Percentiles rank a stretch among this genome's conserved stretches.
phyloP scores from a whole-genome alignment of 2,797 vertebrate genomes.

The Phataginus tetradactyla region DNA sequence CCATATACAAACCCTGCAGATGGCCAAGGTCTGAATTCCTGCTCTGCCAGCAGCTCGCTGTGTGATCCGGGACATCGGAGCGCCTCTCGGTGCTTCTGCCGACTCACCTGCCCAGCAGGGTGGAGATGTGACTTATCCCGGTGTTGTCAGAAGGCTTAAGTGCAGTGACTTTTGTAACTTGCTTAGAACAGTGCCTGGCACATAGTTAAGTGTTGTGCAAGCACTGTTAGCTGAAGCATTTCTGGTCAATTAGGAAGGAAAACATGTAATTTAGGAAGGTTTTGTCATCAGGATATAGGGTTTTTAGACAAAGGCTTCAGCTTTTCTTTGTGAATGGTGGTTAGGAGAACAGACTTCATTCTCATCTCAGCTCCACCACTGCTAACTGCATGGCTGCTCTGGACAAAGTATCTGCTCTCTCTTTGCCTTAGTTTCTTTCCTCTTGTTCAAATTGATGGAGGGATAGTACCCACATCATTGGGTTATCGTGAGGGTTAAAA shows the following conservation, averaged over 20 bases:
- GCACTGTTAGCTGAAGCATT: neutral
- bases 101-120: neutral
- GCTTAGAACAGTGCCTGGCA: neutral
- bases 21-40: neutral
- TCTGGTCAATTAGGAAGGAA: slow-evolving; percentile 26
- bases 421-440: neutral
- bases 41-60: neutral
- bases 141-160: neutral
- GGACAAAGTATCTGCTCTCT: neutral
- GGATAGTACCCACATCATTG: neutral
- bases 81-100: neutral
- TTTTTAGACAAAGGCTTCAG: neutral
- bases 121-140: too few relatives aligned
- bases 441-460: neutral
- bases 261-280: neutral
- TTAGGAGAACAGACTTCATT: neutral
- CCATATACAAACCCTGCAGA: neutral
- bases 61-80: too few relatives aligned
- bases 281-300: neutral
- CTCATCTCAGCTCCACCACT: neutral
- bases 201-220: neutral
- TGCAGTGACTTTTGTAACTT: neutral
- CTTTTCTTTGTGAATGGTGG: neutral
- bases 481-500: neutral
- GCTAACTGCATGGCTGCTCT: neutral